A percentile compares a stretch with the other conserved stretches of the same genome.
Conservation (phyloP, 2,888 invertebrate genomes). For the Polyommatus icarus region DNA sequence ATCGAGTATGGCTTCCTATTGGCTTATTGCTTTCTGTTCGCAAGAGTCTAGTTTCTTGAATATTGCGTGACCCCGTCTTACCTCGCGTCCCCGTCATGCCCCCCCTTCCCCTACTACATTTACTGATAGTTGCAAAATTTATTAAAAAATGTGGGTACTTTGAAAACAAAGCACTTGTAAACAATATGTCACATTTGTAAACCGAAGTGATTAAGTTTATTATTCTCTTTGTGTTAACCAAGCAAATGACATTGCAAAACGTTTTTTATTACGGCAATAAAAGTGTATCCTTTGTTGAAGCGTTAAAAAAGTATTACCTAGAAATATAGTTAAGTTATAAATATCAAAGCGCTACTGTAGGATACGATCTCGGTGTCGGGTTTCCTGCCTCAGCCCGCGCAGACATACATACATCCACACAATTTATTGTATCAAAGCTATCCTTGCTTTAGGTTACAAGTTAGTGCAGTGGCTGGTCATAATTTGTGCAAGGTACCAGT, state of each 20-base stretch:
- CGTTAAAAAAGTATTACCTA: constrained; percentile 32
- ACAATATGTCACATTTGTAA: neutral
- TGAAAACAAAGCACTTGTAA: neutral
- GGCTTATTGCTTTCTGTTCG: too few relatives aligned
- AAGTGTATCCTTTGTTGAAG: constrained; percentile 23
- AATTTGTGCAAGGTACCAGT: neutral
- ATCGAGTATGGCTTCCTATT: too few relatives aligned
- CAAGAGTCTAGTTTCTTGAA: too few relatives aligned
- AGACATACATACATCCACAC: constrained; percentile 6
- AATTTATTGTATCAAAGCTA: constrained; percentile 13
- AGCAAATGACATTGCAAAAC: neutral
- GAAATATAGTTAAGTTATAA: constrained; percentile 31
- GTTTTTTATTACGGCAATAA: neutral
- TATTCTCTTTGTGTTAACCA: too few relatives aligned
- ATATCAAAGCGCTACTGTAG: constrained; percentile 34
- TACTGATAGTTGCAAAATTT: too few relatives aligned
- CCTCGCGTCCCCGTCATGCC: too few relatives aligned
- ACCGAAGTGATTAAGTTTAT: too few relatives aligned
- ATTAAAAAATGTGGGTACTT: constrained; percentile 7
- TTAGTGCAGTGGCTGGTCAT: neutral
- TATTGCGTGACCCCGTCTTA: too few relatives aligned
- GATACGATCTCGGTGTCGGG: constrained; percentile 41
- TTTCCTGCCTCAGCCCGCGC: constrained; percentile 34
- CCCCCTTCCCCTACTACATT: too few relatives aligned
- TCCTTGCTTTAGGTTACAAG: neutral